Evolutionary conservation across 2,888 invertebrate species (phyloP).

Genomic region (Bembecia ichneumoniformis): DNA sequence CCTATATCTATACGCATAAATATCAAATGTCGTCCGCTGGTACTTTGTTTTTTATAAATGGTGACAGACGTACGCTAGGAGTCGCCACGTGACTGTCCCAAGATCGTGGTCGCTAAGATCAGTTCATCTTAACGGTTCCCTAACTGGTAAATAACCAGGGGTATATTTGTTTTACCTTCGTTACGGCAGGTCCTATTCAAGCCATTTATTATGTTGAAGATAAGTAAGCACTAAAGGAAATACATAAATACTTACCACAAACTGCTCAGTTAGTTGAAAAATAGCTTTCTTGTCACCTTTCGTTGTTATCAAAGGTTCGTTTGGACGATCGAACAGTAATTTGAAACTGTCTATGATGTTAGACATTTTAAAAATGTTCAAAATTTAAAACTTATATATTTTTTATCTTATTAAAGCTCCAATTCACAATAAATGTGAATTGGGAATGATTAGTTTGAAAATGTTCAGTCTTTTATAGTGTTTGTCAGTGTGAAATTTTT

Average conservation of each 20-base stretch:
- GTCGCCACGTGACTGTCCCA: no score
- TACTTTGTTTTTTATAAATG: no score
- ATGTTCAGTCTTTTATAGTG: not conserved
- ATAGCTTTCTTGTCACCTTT: slow-evolving; percentile 73
- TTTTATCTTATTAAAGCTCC: slow-evolving; percentile 17
- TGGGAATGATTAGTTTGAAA: slow-evolving; percentile 9
- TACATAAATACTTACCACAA: slow-evolving; percentile 70
- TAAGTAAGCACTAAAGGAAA: no score
- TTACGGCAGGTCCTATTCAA: no score
- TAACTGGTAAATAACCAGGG: no score
- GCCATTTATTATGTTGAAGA: no score
- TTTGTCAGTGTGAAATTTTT: not conserved
- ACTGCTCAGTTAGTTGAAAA: slow-evolving; percentile 74
- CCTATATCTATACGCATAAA: no score
- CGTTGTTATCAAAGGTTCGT: slow-evolving; percentile 74
- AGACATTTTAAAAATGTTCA: slow-evolving; percentile 29
- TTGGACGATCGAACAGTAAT: slow-evolving; percentile 73
- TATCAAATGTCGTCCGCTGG: no score
- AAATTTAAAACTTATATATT: slow-evolving; percentile 10
- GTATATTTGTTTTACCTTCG: no score
- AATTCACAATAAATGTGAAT: slow-evolving; percentile 59
- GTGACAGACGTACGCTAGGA: no score
- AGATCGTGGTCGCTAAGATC: no score
- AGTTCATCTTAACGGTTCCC: no score
- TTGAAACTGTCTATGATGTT: slow-evolving; percentile 30